These are phyloP conservation scores for Heterotilapia buettikoferi DNA, from an alignment of 2,113 vertebrate species.

Conservation along the genomic window DNA sequence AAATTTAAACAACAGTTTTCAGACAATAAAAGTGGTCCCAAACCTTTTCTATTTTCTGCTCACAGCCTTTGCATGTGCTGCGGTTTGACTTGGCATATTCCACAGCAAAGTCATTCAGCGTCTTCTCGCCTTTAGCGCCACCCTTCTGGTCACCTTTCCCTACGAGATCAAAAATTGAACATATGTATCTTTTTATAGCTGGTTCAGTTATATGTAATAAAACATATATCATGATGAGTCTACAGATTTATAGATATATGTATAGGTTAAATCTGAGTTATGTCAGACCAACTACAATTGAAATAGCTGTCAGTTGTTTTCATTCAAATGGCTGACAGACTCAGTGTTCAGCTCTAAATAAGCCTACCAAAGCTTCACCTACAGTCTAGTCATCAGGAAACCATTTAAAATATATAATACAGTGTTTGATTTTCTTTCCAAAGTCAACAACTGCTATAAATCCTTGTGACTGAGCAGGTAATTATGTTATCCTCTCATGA, in stretches of 20 bases:
- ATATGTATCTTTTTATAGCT: background rate
- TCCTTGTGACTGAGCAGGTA: background rate
- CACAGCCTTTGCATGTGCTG: slow-evolving; percentile 94
- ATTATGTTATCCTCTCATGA: background rate
- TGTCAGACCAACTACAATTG: background rate
- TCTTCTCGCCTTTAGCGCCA: slow-evolving; percentile 81
- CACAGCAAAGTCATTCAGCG: slow-evolving; percentile 85
- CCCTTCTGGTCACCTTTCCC: slow-evolving; percentile 76
- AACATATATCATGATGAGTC: background rate
- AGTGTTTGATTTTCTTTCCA: background rate
- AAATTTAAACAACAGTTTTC: background rate
- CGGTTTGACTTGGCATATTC: slow-evolving; percentile 98
- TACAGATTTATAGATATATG: background rate
- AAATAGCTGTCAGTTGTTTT: background rate
- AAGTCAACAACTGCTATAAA: background rate
- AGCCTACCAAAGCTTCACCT: background rate
- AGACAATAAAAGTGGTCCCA: background rate
- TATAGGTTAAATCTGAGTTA: background rate
- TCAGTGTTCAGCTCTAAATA: background rate
- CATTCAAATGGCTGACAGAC: background rate
- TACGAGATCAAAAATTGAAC: background rate
- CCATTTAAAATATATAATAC: background rate
- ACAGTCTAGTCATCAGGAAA: background rate
- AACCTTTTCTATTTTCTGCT: slow-evolving; percentile 96
- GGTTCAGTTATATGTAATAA: background rate